Evolutionary conservation across 1,140 invertebrate species (phyloP).

Genomic region (Drosophila tsacasi): DNA sequence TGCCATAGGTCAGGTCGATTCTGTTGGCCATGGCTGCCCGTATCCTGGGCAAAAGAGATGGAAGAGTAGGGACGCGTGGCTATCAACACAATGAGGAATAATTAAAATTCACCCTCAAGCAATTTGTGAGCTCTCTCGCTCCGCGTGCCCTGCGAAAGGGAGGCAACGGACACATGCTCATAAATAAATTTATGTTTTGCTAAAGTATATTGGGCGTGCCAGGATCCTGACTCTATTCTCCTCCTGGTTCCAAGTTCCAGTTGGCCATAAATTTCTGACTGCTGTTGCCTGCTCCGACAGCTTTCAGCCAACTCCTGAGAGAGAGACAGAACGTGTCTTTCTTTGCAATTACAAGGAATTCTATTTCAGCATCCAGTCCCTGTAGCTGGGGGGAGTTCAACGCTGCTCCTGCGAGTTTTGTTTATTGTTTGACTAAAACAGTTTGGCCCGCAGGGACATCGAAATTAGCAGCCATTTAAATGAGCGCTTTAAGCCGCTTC

Average conservation of each 20-base stretch:
- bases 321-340: conserved; percentile 32
- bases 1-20: conserved; percentile 2
- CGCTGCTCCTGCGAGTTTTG: conserved; percentile 28
- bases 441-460: conserved; percentile 10
- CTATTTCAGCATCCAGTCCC: conserved; percentile 36
- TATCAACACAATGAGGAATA: conserved; percentile 83
- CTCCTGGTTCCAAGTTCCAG: conserved; percentile 28
- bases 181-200: conserved; percentile 81
- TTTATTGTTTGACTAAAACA: conserved; percentile 42
- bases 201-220: conserved; percentile 73
- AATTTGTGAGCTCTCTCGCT: conserved; percentile 66
- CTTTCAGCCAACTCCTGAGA: conserved; percentile 25
- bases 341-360: conserved; percentile 61
- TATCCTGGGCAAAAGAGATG: neutral
- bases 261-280: conserved; percentile 62
- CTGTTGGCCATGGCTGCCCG: neutral
- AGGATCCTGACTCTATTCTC: conserved; percentile 7
- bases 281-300: conserved; percentile 52
- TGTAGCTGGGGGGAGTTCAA: conserved; percentile 19
- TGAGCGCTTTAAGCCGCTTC: conserved; percentile 25
- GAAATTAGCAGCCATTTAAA: conserved; percentile 48
- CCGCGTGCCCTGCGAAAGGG: neutral
- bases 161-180: conserved; percentile 68
- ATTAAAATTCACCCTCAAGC: conserved; percentile 82
- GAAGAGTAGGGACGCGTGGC: conserved; percentile 32